Conservation (phyloP, 2,797 vertebrate species). For the Catamblyrhynchus diadema region DNA sequence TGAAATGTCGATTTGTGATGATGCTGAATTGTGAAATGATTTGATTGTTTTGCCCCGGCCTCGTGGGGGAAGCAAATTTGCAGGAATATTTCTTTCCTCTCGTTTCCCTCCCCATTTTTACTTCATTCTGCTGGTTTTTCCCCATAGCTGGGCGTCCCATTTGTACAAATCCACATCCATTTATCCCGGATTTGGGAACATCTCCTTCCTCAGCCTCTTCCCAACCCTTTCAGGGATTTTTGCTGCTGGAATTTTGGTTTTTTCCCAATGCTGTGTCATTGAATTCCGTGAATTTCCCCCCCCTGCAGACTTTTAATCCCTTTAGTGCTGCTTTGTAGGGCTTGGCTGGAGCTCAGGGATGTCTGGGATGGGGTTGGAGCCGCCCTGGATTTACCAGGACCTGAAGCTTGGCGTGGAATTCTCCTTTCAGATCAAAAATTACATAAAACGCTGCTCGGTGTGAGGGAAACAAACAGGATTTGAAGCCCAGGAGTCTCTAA, state of each 20-base stretch:
- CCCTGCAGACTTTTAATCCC: not conserved
- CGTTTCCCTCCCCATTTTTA: fast-evolving
- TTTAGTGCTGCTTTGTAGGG: not conserved
- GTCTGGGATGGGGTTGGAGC: not conserved
- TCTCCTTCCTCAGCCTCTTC: not conserved
- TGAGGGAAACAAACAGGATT: not conserved
- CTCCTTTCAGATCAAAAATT: not conserved
- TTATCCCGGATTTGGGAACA: not conserved
- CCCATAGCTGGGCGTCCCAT: not conserved
- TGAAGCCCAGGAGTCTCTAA: not conserved
- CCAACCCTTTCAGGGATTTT: not conserved
- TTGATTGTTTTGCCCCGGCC: not conserved
- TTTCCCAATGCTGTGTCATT: not conserved
- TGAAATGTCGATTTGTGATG: not conserved
- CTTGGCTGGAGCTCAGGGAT: not conserved
- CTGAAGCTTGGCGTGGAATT: not conserved
- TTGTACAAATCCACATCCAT: not conserved
- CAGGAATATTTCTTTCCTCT: not conserved
- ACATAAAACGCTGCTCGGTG: not conserved
- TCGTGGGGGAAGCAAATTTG: not conserved
- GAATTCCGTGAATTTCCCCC: not conserved
- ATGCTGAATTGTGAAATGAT: not conserved
- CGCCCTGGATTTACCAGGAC: not conserved
- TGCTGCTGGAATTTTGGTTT: not conserved
- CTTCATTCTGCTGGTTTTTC: fast-evolving